Percentiles rank a stretch among this genome's conserved stretches.
phyloP scores from a whole-genome alignment of 2,888 invertebrate species.

The Eupithecia pulchellata region DNA sequence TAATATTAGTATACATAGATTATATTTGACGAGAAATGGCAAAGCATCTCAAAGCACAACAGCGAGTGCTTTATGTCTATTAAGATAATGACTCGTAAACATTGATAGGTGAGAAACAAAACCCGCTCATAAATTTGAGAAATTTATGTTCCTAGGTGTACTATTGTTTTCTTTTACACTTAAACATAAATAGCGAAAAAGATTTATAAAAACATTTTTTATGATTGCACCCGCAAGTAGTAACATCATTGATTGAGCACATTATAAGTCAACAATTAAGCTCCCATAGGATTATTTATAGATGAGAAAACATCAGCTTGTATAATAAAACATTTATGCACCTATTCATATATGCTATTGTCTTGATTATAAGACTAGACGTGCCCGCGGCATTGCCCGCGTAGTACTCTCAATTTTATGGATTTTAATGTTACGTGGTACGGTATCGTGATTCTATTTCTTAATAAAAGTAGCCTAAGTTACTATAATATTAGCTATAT shows the following conservation, averaged over 20 bases:
- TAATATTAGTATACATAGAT: no score
- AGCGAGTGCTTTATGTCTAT: neutral
- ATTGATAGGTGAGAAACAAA: neutral
- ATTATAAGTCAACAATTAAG: neutral
- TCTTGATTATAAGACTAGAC: no score
- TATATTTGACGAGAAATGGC: neutral
- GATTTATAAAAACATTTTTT: neutral
- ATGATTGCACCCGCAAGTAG: neutral
- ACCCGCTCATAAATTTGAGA: neutral
- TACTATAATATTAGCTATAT: no score
- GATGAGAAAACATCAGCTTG: neutral
- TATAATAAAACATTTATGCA: neutral
- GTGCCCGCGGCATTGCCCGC: no score
- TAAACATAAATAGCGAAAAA: neutral
- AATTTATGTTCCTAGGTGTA: slow-evolving; percentile 1
- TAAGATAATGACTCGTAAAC: slow-evolving; percentile 3
- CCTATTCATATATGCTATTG: no score
- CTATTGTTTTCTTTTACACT: neutral
- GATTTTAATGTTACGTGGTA: no score
- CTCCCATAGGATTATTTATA: neutral
- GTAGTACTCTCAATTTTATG: no score
- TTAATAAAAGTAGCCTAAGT: no score
- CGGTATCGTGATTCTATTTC: no score
- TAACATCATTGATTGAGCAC: neutral
- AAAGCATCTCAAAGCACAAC: neutral